Base-by-base conservation (phyloP, 2,113 vertebrate species). In the Heterotilapia buettikoferi region DNA sequence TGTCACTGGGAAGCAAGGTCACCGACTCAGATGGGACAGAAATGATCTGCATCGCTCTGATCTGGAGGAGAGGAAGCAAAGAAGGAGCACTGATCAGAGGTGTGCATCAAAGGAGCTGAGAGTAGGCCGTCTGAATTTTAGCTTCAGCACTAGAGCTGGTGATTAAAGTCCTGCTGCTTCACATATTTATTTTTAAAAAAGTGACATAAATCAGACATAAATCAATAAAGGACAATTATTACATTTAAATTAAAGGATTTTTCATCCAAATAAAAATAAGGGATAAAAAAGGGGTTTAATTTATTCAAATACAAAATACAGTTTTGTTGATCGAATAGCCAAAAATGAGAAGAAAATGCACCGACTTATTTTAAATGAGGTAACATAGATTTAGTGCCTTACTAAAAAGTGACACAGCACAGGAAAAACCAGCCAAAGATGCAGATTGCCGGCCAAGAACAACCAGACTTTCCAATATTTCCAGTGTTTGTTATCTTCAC, bases 1-100 rank as follows among this genome's bases (percentile, higher is more conserved):
- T 96, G 97, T 98, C 98, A 96, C 97, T 96, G 95, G 97, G 97
- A 97, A 97, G 97, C 97, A 97, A 97, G 96, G 97, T 97, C 97
- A 97, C 97, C 96, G 95, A 96, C 96, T 97, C 96, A 95, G 97
- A 97, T 93, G 19, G 97, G 97, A 97, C 96, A 96, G 97, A 95
- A 96, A 96, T 91, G 94, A 95, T 97, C 95, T 93, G 96, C 84
- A 97, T 97, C 97, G 93, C 95, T 97, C 95, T 96, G 93, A 93
- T 92, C 94, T 95, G 91, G 59, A 38, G 93, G 83, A 86, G 36
- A 89, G 53, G 84, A 54, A 38, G 61, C 80, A 56, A 78, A 88
- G 52, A 85, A 81, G 66, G 6, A 43, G 24, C 2, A 31, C n/a
- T 18, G 40, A 86, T 89, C 4, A 90, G 78, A 86, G 26, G 57